phyloP scores from a whole-genome alignment of 2,888 invertebrate genomes.

The Sphinx pinastri region DNA sequence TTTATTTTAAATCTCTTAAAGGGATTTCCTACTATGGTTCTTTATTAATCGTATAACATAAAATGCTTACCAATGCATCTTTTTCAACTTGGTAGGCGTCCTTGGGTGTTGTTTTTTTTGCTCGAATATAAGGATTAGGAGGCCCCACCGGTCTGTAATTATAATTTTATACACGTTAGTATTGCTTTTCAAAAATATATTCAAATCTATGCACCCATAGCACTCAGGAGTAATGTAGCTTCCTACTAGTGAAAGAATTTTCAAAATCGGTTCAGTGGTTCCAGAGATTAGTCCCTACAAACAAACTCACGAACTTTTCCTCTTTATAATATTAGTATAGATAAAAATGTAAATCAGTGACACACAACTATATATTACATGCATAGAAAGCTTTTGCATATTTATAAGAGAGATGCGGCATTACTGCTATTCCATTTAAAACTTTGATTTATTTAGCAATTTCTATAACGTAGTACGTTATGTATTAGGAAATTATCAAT shows the following conservation, averaged over 20 bases:
- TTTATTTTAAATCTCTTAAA: too few relatives aligned
- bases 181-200: too few relatives aligned
- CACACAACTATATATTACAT: not conserved
- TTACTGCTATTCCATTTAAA: not conserved
- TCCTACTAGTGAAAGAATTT: too few relatives aligned
- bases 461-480: too few relatives aligned
- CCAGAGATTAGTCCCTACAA: too few relatives aligned
- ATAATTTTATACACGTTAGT: not conserved
- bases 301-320: not conserved
- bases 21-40: too few relatives aligned
- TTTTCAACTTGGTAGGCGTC: conserved; percentile 83
- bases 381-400: conserved; percentile 5
- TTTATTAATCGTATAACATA: not conserved
- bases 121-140: conserved; percentile 70
- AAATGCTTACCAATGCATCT: conserved; percentile 82
- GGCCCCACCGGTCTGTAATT: conserved; percentile 72
- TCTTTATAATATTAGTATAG: not conserved
- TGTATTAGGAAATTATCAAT: too few relatives aligned
- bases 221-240: too few relatives aligned
- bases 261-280: too few relatives aligned
- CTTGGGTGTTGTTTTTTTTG: conserved; percentile 64
- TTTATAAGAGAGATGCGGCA: conserved; percentile 1
- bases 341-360: not conserved
- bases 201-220: too few relatives aligned
- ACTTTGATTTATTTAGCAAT: too few relatives aligned